Base-by-base conservation (phyloP, 1,140 invertebrate species). In the Condylostylus longicornis region DNA sequence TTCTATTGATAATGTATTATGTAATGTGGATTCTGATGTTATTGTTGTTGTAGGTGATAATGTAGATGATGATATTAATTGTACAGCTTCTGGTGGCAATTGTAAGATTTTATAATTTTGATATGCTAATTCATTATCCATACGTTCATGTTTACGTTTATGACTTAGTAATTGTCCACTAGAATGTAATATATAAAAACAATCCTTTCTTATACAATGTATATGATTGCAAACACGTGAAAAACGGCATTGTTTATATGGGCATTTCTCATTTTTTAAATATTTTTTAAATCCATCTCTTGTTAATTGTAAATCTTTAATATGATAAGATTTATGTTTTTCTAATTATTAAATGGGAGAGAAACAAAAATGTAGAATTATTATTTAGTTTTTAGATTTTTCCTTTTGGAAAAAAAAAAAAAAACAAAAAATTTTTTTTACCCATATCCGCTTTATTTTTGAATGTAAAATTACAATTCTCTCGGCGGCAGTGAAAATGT, bases 381-480 rank as follows among this genome's bases (percentile, higher is more conserved):
- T n/a, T n/a, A n/a, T n/a, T n/a, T n/a, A n/a, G n/a, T n/a, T n/a
- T n/a, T 27, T n/a, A n/a, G n/a, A n/a, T n/a, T n/a, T n/a, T n/a
- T n/a, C n/a, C n/a, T n/a, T n/a, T n/a, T n/a, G n/a, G n/a, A n/a
- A n/a, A n/a, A n/a, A n/a, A n/a, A n/a, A n/a, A n/a, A n/a, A n/a
- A n/a, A n/a, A n/a, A n/a, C n/a, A n/a, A n/a, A n/a, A n/a, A n/a
- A n/a, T n/a, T n/a, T n/a, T n/a, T n/a, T n/a, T 73, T 69, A 93
- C 87, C 89, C 87, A 96, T 96, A 64, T 96, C 90, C 51, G 88
- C 87, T 65, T 96, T 96, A 61, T 96, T 95, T 62, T 95, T 95
- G 61, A 96, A 96, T 0, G 88, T 95, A 55, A 82, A 91, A 35
- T 79, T 77, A 65, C 90, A 96, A 5, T 76, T 77, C 18, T 75